Conservation (phyloP, 1,140 invertebrate genomes). For the Magallana angulata region DNA sequence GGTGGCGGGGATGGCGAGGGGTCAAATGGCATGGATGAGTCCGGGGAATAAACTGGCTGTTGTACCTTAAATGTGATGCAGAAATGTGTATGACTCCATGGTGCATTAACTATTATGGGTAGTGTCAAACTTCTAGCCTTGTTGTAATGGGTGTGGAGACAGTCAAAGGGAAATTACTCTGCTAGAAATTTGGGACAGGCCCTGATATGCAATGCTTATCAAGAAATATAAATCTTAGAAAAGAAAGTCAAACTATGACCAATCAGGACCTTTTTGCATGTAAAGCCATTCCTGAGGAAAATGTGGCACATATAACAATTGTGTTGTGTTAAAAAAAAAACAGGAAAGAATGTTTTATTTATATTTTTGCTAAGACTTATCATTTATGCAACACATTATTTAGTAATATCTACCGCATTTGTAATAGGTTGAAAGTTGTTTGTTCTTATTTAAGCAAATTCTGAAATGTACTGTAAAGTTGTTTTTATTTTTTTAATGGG, state of each 20-base stretch:
- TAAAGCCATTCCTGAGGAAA: slow-evolving; percentile 30
- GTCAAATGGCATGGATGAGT: slow-evolving; percentile 26
- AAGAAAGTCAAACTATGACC: not conserved
- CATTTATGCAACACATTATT: slow-evolving; percentile 27
- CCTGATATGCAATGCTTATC: not conserved
- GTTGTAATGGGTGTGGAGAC: not conserved
- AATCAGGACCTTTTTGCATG: slow-evolving; percentile 26
- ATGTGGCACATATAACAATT: slow-evolving; percentile 14
- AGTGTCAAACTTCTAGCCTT: slow-evolving; percentile 27
- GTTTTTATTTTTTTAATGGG: slow-evolving; percentile 28
- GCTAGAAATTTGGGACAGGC: slow-evolving; percentile 18
- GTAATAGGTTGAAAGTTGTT: slow-evolving; percentile 15
- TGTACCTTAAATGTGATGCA: not conserved
- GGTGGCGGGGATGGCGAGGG: slow-evolving; percentile 37
- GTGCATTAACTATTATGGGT: slow-evolving; percentile 20
- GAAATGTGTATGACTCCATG: slow-evolving; percentile 15
- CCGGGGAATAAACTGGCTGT: slow-evolving; percentile 12
- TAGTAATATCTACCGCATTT: not conserved
- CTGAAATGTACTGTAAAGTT: not conserved
- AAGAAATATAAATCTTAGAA: not conserved
- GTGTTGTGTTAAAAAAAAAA: slow-evolving; percentile 1
- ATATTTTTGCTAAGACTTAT: slow-evolving; percentile 8
- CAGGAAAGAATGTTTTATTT: not conserved
- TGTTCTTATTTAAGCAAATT: slow-evolving; percentile 5
- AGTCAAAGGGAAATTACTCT: not conserved